Evolutionary conservation across 1,140 invertebrate species (phyloP), one percentile per base, ranked within the genome.

Genomic region (Drosophila sp.): DNA sequence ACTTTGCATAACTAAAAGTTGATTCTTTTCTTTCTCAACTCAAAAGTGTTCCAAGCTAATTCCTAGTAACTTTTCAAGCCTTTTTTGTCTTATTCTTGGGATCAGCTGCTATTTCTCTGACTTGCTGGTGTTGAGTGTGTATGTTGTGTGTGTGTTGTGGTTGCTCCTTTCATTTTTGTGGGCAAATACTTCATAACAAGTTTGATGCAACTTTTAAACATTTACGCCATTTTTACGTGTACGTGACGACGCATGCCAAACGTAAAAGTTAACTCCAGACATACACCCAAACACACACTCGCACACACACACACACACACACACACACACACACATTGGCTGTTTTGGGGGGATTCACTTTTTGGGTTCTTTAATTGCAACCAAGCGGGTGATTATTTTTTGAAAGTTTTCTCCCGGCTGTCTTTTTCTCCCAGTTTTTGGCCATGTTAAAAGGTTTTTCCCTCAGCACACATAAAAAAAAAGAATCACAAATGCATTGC

Each of bases 121-220:
- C 44, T 47, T 47, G 7, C 7, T 50, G 2, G 2, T 50, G 17
- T 10, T 27, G 44, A 27, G 35, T 27, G 23, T 3, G 57, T 38
- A 8, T 38, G 7, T 7, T 38, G 35, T 38, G 7, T 7, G 8
- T 38, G 8, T 38, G 44, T 47, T 47, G 17, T 0, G 57, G 41
- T 56, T 65, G 62, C 62, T 68, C 27, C 40, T 60, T 66, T 63
- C 63, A 38, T 70, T 68, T 47, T 66, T 70, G 70, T 30, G 61
- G 61, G 55, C 72, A 79, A 79, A 86, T 86, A 87, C 79, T 86
- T 87, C 83, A 76, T 79, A 87, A 79, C 79, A 86, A 86, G 76
- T 86, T 86, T 86, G 80, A 79, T 86, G 83, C 79, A 86, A 86
- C 76, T 86, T 86, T 82, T 83, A 72, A 87, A 83, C 83, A 86